Base-by-base conservation (phyloP, 2,888 invertebrate genomes). In the Epistrophe grossulariae region DNA sequence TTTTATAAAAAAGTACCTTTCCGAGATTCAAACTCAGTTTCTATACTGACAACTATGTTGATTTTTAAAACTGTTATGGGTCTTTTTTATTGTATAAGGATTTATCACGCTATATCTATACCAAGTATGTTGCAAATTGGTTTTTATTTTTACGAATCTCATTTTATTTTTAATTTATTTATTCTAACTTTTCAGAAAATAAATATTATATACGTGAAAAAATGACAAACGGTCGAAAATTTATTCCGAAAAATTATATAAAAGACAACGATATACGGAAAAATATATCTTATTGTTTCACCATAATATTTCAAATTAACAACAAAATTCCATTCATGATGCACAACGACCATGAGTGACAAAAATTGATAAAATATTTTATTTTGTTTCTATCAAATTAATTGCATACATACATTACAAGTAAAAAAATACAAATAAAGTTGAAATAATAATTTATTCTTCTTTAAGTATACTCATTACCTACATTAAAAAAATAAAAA, bases 401-500 rank as follows among this genome's bases (percentile, higher is more conserved):
- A 71, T 31, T 40, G 57, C 5, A 71, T 7, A 52, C 40, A 74
- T 64, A 52, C 40, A 74, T 70, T 31, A 83, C 64, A 83, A 71
- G 72, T 8, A 13, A 57, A 45, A 70, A 76, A 68, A 84, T 64
- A 72, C 62, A 38, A 64, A 77, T 72, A 64, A 78, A 68, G 70
- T 50, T 15, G 74, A 80, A 72, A 66, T 76, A 80, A 79, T 76
- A 87, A 83, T 87, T 87, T 87, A 83, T 87, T 83, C 87, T 87
- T 87, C 79, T 79, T 87, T 87, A 72, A 87, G 83, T 79, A 87
- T 83, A 80, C 80, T 81, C 78, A 88, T 88, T 84, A 79, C 48
- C 45, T 66, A 76, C 72, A 82, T 78, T 71, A 84, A 74, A 80
- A 80, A 81, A 74, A 85, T 17, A 78, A 79, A 77, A 79, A 60